Evolutionary conservation across 2,113 vertebrate species (phyloP).

Genomic region (Aspiorhynchus laticeps): DNA sequence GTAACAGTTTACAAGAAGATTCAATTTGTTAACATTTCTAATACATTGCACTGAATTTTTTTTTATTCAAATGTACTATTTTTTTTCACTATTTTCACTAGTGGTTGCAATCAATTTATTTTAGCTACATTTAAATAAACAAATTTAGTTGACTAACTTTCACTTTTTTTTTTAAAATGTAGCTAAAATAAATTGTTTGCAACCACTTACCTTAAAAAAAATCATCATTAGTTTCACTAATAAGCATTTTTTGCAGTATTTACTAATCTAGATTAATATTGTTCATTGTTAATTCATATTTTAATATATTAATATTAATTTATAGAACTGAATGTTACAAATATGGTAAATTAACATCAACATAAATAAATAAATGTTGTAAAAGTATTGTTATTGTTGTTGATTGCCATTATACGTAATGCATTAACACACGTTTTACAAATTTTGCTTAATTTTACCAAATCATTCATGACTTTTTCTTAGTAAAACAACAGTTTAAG

Average conservation of each 20-base stretch:
- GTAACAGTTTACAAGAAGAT: background rate
- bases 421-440: background rate
- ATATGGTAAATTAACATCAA: background rate
- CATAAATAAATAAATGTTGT: background rate
- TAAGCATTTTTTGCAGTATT: background rate
- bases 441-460: background rate
- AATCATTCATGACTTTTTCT: background rate
- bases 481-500: background rate
- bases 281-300: background rate
- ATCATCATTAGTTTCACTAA: background rate
- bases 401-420: background rate
- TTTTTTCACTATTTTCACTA: no score
- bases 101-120: no score
- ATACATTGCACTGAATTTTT: background rate
- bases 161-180: no score
- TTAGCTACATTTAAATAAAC: no score
- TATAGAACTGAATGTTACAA: background rate
- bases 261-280: background rate
- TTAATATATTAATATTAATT: background rate
- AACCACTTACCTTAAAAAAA: no score
- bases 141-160: no score
- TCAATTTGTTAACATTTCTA: background rate
- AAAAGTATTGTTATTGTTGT: background rate
- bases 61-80: no score
- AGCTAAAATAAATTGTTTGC: no score